Conservation (phyloP, 2,797 vertebrate species). For the Coccyzus lansbergi region DNA sequence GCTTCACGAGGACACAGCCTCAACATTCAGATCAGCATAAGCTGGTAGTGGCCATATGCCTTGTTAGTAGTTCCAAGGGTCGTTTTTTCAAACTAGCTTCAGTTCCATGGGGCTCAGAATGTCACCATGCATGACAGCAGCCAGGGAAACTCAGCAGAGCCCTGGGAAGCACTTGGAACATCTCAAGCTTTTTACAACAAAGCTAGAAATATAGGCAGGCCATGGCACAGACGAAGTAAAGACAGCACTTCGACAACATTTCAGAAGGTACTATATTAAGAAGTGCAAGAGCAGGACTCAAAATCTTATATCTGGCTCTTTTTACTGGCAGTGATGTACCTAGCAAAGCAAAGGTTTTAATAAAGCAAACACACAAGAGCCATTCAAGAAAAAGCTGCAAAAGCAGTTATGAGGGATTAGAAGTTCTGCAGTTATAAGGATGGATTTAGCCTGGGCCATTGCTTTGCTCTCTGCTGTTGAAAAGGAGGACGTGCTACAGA, state of each 20-base stretch:
- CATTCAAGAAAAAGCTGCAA: conserved; percentile 9
- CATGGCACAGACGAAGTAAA: background rate
- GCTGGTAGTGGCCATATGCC: background rate
- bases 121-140: background rate
- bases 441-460: background rate
- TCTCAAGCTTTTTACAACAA: conserved; percentile 2
- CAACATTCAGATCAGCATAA: fast-evolving
- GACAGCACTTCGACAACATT: conserved; percentile 14
- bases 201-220: background rate
- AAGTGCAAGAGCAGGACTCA: conserved; percentile 16
- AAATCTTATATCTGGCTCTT: background rate
- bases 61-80: background rate
- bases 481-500: background rate
- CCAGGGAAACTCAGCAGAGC: background rate
- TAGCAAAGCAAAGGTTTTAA: conserved; percentile 8
- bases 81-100: background rate
- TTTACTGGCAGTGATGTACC: background rate
- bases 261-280: conserved; percentile 36
- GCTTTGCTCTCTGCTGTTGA: background rate
- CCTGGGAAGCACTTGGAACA: background rate
- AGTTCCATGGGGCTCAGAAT: background rate
- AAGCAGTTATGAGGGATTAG: background rate
- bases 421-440: background rate
- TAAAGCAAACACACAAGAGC: background rate
- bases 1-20: background rate